Evolutionary conservation across 2,113 vertebrate genomes (phyloP).

Genomic region (Panthera uncia): DNA sequence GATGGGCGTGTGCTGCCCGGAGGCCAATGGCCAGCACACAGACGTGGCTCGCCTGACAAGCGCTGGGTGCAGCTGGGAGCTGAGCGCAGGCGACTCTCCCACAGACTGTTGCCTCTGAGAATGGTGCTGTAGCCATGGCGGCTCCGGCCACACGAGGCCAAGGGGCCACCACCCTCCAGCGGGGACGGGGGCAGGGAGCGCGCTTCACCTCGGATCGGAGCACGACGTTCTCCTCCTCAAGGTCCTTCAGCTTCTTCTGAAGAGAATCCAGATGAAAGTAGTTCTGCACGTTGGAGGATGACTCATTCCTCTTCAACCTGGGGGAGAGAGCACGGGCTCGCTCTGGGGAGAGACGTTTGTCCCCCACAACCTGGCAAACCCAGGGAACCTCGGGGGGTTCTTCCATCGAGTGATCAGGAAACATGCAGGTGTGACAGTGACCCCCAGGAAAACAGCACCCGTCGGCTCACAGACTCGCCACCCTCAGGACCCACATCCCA

Average conservation of each 20-base stretch:
- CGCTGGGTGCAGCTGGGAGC: accelerated
- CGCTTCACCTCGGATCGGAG: conserved; percentile 92
- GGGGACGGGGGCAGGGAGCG: neutral
- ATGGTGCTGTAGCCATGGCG: accelerated
- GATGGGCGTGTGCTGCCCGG: accelerated
- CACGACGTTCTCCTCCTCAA: conserved; percentile 97
- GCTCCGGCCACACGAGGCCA: neutral
- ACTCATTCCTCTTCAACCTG: conserved; percentile 93
- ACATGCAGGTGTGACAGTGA: accelerated
- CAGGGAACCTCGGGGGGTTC: too few relatives aligned
- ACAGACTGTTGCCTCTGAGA: accelerated
- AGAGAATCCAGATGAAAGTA: conserved; percentile 96
- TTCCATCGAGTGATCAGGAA: accelerated
- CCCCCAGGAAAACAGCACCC: too few relatives aligned
- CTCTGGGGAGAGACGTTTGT: neutral
- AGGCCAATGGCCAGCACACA: accelerated
- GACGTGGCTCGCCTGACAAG: accelerated
- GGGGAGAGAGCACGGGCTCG: neutral
- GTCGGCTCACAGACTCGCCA: accelerated
- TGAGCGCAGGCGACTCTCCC: neutral
- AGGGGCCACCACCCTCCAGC: neutral
- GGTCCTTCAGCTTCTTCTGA: conserved; percentile 98
- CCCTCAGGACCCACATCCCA: neutral
- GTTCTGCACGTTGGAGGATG: conserved; percentile 89
- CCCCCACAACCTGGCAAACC: neutral